Conservation (phyloP, 2,113 vertebrate genomes). For the Theristicus caerulescens region DNA sequence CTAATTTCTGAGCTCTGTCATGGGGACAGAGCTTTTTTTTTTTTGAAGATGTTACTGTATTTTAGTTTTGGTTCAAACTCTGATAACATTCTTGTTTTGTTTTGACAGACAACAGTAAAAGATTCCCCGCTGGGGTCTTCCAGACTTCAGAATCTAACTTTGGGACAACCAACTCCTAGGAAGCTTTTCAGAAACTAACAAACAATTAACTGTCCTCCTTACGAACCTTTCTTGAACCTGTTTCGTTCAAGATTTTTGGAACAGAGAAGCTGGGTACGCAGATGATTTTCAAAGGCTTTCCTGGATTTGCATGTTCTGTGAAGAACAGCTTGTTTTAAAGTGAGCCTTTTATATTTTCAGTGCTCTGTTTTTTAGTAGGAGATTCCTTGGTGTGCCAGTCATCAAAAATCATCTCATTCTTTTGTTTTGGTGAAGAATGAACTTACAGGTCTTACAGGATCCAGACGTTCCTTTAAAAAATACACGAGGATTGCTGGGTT, state of each 20-base stretch:
- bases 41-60: not conserved
- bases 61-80: not conserved
- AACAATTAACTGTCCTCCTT: not conserved
- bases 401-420: not conserved
- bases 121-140: conserved; percentile 71
- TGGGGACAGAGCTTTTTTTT: not conserved
- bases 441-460: not conserved
- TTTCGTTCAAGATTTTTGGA: not conserved
- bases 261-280: not conserved
- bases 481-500: not conserved
- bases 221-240: not conserved
- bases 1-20: not conserved
- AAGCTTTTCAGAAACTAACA: conserved; percentile 67
- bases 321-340: not conserved
- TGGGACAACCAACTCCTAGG: conserved; percentile 42
- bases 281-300: not conserved
- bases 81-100: not conserved
- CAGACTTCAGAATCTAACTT: conserved; percentile 60
- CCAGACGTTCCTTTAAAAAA: not conserved
- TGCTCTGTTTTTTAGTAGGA: not conserved
- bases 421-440: not conserved
- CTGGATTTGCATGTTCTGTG: not conserved
- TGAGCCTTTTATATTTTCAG: not conserved
- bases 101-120: conserved; percentile 48
- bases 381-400: not conserved